phyloP scores from a whole-genome alignment of 2,113 vertebrate species.

The Labeo rohita region DNA sequence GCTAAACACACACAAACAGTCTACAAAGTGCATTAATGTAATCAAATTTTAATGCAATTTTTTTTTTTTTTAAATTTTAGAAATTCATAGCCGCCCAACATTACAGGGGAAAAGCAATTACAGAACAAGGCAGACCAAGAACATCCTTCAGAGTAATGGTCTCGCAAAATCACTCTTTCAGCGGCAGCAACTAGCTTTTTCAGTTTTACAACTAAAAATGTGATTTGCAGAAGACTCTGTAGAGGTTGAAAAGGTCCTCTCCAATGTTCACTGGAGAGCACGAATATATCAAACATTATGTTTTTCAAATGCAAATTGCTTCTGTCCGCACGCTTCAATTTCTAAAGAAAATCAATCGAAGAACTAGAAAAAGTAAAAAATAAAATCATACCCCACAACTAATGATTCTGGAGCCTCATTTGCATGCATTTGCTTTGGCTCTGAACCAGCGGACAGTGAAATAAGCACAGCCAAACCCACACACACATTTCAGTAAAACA shows the following conservation, averaged over 20 bases:
- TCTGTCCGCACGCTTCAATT: not conserved
- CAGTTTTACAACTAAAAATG: not conserved
- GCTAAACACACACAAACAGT: not conserved
- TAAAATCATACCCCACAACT: conserved; percentile 27
- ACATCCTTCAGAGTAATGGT: not conserved
- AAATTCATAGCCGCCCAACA: not conserved
- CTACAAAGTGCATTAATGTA: not conserved
- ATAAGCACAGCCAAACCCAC: conserved; percentile 34
- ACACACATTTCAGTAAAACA: not conserved
- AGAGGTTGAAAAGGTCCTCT: not conserved
- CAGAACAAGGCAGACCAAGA: not conserved
- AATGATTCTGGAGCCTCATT: conserved; percentile 39
- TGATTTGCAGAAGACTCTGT: not conserved
- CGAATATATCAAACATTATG: not conserved
- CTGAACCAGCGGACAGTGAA: conserved; percentile 37
- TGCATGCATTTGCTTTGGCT: conserved; percentile 43
- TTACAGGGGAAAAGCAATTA: not conserved
- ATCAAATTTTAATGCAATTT: not conserved
- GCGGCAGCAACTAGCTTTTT: not conserved
- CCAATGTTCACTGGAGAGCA: not conserved
- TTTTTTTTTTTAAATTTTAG: not conserved
- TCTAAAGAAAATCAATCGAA: conserved; percentile 12
- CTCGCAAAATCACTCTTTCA: not conserved
- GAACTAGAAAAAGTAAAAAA: not conserved
- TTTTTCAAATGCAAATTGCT: not conserved